Evolutionary conservation across 1,140 invertebrate genomes (phyloP), one percentile per base, ranked within the genome.

Genomic region (Drosophila fuyamai): DNA sequence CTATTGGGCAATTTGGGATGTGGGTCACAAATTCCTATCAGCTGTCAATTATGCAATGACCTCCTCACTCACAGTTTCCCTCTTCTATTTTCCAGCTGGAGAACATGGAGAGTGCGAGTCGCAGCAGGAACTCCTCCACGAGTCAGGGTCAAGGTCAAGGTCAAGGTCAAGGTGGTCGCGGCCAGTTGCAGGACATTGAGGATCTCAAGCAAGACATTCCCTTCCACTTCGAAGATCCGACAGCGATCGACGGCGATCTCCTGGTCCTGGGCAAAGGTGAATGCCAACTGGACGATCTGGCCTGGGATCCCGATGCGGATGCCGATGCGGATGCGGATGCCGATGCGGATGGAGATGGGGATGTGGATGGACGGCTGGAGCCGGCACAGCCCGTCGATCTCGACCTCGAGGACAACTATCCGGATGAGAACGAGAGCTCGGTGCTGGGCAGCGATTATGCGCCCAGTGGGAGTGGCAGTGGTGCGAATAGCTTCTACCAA

Each of bases 131-230:
- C 51, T 66, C 72, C 62, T 41, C 48, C 16, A 47, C 68, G 54
- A 16, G 57, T 32, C 59, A 50, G 43, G 43, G 75, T 29, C 46
- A 48, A 14, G 46, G 46, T 48, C 27, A 29, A 29, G 27, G 27
- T 56, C 51, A 57, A 32, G 51, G 60, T 12, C 36, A 38, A 59
- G 56, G 43, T 27, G 7, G 29, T 32, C 59, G 14, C 59, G 51
- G 43, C 58, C 55, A 76, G 29, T 0, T 32, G 29, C 29, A 32
- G 48, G 80, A 89, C 23, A 47, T 67, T 67, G 81, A 91, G 67
- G 84, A 91, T 66, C 79, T 83, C 67, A 89, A 91, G 81, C 79
- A 72, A 76, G 85, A 89, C 89, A 91, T 91, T 91, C 89, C 89
- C 50, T 91, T 23, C 23, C 23, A 61, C 72, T 90, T 90, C 44